Conservation (phyloP, 2,797 vertebrate species). For the Fundulus diaphanus region DNA sequence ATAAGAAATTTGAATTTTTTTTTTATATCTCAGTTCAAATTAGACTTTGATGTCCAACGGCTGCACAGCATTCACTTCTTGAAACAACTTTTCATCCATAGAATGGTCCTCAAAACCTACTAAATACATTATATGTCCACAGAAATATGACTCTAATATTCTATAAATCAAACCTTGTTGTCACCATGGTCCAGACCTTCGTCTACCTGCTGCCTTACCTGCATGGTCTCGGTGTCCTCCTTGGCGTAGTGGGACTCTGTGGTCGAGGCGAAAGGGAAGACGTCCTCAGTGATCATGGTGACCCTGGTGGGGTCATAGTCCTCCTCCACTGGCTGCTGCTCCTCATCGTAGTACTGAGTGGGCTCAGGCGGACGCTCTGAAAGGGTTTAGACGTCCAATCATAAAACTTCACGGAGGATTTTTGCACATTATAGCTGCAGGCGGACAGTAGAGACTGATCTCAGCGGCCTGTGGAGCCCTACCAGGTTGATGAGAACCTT, state of each 20-base stretch:
- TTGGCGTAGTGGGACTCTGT: slow-evolving; percentile 80
- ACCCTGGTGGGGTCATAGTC: slow-evolving; percentile 74
- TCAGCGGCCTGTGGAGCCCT: slow-evolving; percentile 11
- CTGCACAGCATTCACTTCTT: background rate
- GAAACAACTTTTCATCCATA: background rate
- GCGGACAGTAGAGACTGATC: background rate
- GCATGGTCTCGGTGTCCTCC: slow-evolving; percentile 75
- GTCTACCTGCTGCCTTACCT: slow-evolving; percentile 36
- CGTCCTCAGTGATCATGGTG: slow-evolving; percentile 83
- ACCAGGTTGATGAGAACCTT: slow-evolving; percentile 72
- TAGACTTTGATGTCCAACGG: background rate
- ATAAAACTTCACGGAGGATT: background rate
- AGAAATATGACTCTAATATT: background rate
- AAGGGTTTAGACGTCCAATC: background rate
- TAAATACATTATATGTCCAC: background rate
- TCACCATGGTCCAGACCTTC: background rate
- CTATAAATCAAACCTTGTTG: background rate
- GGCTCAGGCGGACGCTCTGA: slow-evolving; percentile 69
- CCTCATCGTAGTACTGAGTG: slow-evolving; percentile 64
- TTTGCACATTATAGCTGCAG: background rate
- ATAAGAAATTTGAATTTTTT: too few relatives aligned
- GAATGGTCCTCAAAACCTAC: background rate
- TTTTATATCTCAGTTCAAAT: too few relatives aligned
- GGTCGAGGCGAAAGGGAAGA: slow-evolving; percentile 70
- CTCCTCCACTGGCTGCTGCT: slow-evolving; percentile 44